phyloP scores from a whole-genome alignment of 1,140 invertebrate species.

The Saccostrea glomerata region DNA sequence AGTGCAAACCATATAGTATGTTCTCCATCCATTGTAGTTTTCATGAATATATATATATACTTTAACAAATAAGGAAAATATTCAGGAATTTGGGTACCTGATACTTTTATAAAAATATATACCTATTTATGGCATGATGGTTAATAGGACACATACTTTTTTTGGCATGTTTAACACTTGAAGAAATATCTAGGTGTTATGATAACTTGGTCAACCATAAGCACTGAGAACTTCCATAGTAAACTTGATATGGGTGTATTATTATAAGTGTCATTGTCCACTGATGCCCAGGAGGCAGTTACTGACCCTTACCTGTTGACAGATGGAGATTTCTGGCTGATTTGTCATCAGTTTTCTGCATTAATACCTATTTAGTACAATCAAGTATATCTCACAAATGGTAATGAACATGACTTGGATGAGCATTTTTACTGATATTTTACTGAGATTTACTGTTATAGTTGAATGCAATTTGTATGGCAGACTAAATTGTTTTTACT shows the following conservation, averaged over 20 bases:
- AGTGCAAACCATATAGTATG: no score
- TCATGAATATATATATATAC: no score
- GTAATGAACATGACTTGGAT: not conserved
- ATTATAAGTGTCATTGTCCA: not conserved
- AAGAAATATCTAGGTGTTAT: not conserved
- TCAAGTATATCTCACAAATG: not conserved
- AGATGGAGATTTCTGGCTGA: not conserved
- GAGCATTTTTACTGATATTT: not conserved
- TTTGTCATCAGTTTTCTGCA: not conserved
- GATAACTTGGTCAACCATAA: not conserved
- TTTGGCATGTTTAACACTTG: constrained; percentile 6
- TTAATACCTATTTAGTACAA: constrained; percentile 3
- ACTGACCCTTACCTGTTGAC: not conserved
- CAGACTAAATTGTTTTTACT: no score
- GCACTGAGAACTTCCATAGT: not conserved
- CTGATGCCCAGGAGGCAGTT: not conserved
- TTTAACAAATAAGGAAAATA: no score
- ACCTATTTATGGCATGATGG: not conserved
- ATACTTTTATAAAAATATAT: no score
- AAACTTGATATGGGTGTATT: not conserved
- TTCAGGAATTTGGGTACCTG: no score
- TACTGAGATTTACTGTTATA: no score
- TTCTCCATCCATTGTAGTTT: no score
- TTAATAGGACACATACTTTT: not conserved
- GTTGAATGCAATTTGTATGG: no score